Conservation (phyloP, 2,888 invertebrate species). For the Tetrapedia diversipes region DNA sequence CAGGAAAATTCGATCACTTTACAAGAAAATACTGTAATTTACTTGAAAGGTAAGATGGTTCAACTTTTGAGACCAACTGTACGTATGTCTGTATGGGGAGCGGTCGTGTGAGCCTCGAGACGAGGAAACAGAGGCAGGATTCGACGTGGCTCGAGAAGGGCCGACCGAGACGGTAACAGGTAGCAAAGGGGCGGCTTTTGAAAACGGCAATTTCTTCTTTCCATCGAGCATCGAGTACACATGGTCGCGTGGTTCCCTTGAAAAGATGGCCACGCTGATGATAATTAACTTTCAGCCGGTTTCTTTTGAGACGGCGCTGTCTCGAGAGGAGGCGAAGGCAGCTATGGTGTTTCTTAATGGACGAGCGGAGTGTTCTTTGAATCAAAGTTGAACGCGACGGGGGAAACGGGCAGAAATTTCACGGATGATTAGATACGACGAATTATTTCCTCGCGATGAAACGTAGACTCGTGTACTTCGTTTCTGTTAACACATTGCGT, state of each 20-base stretch:
- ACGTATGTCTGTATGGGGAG: background rate
- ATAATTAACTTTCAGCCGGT: constrained; percentile 43
- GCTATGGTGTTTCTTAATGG: background rate
- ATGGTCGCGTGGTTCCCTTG: background rate
- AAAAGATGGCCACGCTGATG: constrained; percentile 15
- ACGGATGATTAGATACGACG: no score
- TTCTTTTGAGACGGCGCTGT: background rate
- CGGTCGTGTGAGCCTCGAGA: constrained; percentile 35
- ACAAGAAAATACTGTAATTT: no score
- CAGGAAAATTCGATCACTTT: no score
- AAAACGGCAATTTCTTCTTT: constrained; percentile 41
- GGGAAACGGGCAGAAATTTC: no score
- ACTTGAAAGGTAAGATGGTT: no score
- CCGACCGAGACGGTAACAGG: constrained; percentile 27
- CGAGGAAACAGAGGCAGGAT: constrained; percentile 40
- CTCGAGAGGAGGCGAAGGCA: background rate
- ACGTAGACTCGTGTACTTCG: no score
- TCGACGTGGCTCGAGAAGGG: constrained; percentile 37
- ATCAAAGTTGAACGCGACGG: no score
- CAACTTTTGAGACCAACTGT: no score
- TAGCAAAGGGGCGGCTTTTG: constrained; percentile 39
- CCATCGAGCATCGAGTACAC: constrained; percentile 6
- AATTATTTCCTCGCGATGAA: no score
- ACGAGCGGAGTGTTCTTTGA: background rate
- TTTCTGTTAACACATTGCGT: no score